These are phyloP conservation scores for Hetaerina titia DNA, from an alignment of 2,888 invertebrate genomes.

Conservation along the genomic window DNA sequence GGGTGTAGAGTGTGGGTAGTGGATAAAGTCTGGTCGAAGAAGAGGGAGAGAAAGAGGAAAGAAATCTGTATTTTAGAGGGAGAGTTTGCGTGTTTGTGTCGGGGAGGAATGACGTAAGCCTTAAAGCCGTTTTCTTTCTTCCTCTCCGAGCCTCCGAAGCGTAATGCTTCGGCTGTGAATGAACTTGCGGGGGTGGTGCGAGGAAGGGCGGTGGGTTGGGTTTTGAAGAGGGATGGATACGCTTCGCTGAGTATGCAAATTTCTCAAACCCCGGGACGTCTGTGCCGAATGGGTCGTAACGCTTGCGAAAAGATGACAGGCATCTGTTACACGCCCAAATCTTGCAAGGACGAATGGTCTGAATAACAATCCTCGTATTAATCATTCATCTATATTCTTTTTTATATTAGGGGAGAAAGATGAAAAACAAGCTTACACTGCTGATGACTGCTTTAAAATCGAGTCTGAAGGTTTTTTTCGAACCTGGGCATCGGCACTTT, in stretches of 20 bases:
- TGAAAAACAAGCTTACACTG: neutral
- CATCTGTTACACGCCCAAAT: neutral
- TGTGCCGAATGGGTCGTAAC: conserved; percentile 31
- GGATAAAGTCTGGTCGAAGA: neutral
- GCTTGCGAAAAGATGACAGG: conserved; percentile 31
- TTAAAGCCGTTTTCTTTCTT: neutral
- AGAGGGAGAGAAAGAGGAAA: neutral
- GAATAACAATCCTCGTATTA: neutral
- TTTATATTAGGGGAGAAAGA: neutral
- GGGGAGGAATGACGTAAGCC: neutral
- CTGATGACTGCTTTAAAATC: neutral
- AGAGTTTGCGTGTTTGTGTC: neutral
- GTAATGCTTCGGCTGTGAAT: neutral
- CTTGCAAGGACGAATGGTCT: neutral
- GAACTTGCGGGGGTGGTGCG: neutral
- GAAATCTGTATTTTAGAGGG: no score
- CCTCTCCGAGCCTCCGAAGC: neutral
- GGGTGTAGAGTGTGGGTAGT: neutral
- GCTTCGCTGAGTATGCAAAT: conserved; percentile 14
- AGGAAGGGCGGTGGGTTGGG: neutral
- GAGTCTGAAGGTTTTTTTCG: no score
- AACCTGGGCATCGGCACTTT: no score
- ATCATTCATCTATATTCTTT: neutral
- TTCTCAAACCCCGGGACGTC: conserved; percentile 4
- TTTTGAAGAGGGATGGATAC: neutral